Evolutionary conservation across 1,140 invertebrate genomes (phyloP).

Genomic region (Cotesia typhae): DNA sequence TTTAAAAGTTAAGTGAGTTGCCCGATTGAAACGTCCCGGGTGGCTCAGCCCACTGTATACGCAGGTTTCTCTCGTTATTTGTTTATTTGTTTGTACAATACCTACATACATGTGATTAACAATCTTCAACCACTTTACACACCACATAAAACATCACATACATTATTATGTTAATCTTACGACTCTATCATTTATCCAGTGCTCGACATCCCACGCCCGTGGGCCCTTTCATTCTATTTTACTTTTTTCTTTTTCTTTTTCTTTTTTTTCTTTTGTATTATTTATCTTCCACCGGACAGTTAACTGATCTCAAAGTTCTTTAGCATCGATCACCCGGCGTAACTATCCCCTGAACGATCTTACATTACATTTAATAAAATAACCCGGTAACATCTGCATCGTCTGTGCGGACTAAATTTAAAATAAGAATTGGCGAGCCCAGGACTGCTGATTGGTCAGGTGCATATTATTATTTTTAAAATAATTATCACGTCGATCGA

Average conservation of each 20-base stretch:
- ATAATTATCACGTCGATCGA: conserved; percentile 26
- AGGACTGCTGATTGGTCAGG: neutral
- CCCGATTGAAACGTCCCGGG: conserved; percentile 22
- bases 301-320: conserved; percentile 32
- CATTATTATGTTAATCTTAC: conserved; percentile 48
- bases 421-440: conserved; percentile 36
- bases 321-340: conserved; percentile 54
- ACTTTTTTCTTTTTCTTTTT: too few species aligned
- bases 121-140: neutral
- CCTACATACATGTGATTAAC: conserved; percentile 17
- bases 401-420: neutral
- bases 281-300: conserved; percentile 4
- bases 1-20: conserved; percentile 9
- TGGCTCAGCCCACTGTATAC: conserved; percentile 3
- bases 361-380: conserved; percentile 31
- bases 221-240: conserved; percentile 24
- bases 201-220: conserved; percentile 33
- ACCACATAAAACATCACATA: conserved; percentile 28
- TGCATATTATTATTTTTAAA: conserved; percentile 22
- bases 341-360: conserved; percentile 51
- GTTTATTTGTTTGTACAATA: neutral
- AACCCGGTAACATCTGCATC: conserved; percentile 39
- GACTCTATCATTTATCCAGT: conserved; percentile 35
- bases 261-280: too few species aligned
- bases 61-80: neutral